Evolutionary conservation across 1,140 invertebrate species (phyloP), one percentile per base, ranked within the genome.

Genomic region (Maniola jurtina): DNA sequence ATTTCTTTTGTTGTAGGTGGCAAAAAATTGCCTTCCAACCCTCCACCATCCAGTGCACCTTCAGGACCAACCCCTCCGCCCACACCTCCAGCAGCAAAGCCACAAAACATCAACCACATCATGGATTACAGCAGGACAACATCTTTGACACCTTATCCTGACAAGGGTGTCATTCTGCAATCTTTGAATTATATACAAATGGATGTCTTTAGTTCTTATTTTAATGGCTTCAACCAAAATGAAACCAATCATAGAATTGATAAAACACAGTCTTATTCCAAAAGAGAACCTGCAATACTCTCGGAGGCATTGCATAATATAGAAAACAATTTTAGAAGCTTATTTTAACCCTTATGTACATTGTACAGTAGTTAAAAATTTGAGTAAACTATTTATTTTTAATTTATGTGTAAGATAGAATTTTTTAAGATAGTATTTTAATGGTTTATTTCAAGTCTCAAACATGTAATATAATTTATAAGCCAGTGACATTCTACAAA

Each of bases 131-230:
- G 73, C 25, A 70, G 59, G 16, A 54, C 58, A 57, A 25, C 70
- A 36, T 64, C 66, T n/a, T 35, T 66, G 11, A 88, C 83, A 38
- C 88, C 86, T 52, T 90, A 89, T 52, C 86, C 86, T 33, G 77
- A 87, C 48, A 83, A 82, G 42, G 86, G 88, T 45, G 64, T 90
- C 6, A 88, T 90, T 68, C 71, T 89, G 2, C 77, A 87, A 60
- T 90, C 88, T 16, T 75, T 90, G 5, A 90, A 90, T 62, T 89
- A 89, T 56, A 90, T 90, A 65, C 84, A 90, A 75, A 90, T 90
- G 88, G 88, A 90, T 84, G 86, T 80, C 9, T 83, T 90, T 64
- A 88, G 81, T 70, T 86, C 86, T 45, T 64, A 88, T 38, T 89
- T 89, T 64, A 79, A 76, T 50, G 70, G 69, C 57, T 64, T 65